A percentile compares a stretch with the other conserved stretches of the same genome.
Conservation (phyloP, 1,140 invertebrate species). For the Sarcophaga bullata region DNA sequence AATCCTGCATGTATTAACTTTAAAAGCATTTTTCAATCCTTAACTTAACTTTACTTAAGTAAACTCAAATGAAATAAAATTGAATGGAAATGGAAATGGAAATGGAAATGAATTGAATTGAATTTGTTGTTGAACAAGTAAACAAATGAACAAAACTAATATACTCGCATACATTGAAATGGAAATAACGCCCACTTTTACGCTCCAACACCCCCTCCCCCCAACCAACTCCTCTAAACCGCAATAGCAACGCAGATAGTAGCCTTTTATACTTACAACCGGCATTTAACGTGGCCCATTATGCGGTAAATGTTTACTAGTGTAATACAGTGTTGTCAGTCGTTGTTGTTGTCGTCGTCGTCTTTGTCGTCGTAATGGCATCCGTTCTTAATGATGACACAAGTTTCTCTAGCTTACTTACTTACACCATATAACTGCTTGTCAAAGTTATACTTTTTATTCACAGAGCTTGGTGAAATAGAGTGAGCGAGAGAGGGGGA, state of each 20-base stretch:
- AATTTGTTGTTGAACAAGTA: too few relatives aligned
- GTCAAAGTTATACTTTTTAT: too few relatives aligned
- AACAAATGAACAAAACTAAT: too few relatives aligned
- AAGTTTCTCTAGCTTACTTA: neutral
- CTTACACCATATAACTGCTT: too few relatives aligned
- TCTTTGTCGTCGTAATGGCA: neutral
- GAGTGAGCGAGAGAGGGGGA: neutral
- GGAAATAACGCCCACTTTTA: conserved; percentile 58
- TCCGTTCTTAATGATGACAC: conserved; percentile 20
- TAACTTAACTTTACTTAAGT: conserved; percentile 1
- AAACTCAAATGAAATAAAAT: conserved; percentile 9
- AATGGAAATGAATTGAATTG: conserved; percentile 48
- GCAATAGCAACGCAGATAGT: neutral
- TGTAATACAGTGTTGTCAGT: neutral
- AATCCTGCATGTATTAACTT: conserved; percentile 39
- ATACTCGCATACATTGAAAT: conserved; percentile 22
- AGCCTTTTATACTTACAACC: neutral
- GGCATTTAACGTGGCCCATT: neutral
- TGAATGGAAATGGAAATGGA: conserved; percentile 50
- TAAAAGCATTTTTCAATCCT: conserved; percentile 39
- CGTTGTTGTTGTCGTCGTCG: neutral
- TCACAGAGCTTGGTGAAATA: too few relatives aligned
- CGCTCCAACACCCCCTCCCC: neutral
- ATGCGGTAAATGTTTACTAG: conserved; percentile 21
- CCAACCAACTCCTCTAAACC: neutral